Percentiles rank a stretch among this genome's conserved stretches.
phyloP scores from a whole-genome alignment of 1,140 invertebrate genomes.

The Pachyrhynchus sulphureomaculatus region DNA sequence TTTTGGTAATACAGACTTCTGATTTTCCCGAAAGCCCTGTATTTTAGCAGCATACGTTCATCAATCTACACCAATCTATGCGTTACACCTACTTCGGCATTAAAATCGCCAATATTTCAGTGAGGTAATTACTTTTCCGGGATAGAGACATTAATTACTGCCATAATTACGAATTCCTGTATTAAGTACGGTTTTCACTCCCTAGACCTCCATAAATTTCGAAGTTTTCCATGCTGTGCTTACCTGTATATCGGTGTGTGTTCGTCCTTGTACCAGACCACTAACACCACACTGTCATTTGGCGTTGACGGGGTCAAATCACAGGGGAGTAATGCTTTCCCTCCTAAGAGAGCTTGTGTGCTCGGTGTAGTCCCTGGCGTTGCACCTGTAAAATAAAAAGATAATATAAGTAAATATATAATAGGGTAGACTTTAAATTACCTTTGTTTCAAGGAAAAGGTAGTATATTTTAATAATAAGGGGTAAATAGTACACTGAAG shows the following conservation, averaged over 20 bases:
- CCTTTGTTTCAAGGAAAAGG: background rate
- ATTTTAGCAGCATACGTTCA: too few species aligned
- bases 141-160: background rate
- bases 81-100: too few species aligned
- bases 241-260: constrained; percentile 67
- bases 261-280: constrained; percentile 69
- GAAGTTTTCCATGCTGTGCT: constrained; percentile 14
- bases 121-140: constrained; percentile 7
- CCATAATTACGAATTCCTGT: constrained; percentile 12
- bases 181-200: constrained; percentile 1
- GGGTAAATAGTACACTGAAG: too few species aligned
- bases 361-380: constrained; percentile 5
- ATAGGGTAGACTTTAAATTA: constrained; percentile 11
- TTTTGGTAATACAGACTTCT: too few species aligned
- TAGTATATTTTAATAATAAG: too few species aligned
- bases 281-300: constrained; percentile 62
- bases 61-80: too few species aligned
- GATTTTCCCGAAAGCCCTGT: too few species aligned
- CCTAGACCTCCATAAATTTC: constrained; percentile 7
- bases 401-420: constrained; percentile 20
- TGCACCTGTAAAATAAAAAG: constrained; percentile 56
- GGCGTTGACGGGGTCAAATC: constrained; percentile 61
- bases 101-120: too few species aligned
- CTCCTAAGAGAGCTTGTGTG: constrained; percentile 60
- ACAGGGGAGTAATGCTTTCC: constrained; percentile 63